A percentile compares a stretch with the other conserved stretches of the same genome.
These are phyloP conservation scores for Eunapius fragilis DNA, from an alignment of 37 sponge, comb jelly and placozoan genomes.

Conservation along the genomic window DNA sequence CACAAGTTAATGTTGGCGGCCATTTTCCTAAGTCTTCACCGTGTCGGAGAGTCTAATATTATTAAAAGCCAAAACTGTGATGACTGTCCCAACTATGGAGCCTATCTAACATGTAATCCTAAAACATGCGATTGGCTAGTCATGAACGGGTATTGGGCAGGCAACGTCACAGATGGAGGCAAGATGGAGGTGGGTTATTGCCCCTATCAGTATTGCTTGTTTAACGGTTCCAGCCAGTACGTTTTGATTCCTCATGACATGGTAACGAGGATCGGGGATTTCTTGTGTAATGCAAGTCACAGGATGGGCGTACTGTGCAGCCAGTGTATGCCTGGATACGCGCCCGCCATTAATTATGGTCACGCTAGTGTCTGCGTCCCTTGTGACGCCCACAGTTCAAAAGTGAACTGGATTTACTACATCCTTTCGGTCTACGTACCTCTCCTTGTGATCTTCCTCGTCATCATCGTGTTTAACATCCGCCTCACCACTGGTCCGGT, in stretches of 20 bases:
- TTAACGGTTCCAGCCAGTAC: not conserved
- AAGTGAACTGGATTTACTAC: too few species aligned
- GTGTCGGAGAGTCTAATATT: too few species aligned
- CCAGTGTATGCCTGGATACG: slow-evolving; percentile 19
- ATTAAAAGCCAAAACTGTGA: too few species aligned
- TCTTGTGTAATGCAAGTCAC: slow-evolving; percentile 4
- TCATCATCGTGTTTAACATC: too few species aligned
- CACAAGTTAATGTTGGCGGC: too few species aligned
- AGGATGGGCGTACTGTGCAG: slow-evolving; percentile 44
- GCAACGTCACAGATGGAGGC: not conserved
- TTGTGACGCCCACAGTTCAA: not conserved
- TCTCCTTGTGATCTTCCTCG: too few species aligned
- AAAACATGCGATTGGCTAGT: not conserved
- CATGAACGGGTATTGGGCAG: slow-evolving; percentile 22
- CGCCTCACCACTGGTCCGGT: too few species aligned
- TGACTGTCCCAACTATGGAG: too few species aligned
- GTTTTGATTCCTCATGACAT: too few species aligned
- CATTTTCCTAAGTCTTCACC: too few species aligned
- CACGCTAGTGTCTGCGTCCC: slow-evolving; percentile 13
- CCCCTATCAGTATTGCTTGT: slow-evolving; percentile 17
- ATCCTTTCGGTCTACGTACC: too few species aligned
- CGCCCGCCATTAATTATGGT: slow-evolving; percentile 25
- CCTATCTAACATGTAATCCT: not conserved
- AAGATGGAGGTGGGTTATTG: not conserved
- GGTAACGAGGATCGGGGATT: too few species aligned